phyloP scores from a whole-genome alignment of 2,113 vertebrate species.

The Mirounga angustirostris region DNA sequence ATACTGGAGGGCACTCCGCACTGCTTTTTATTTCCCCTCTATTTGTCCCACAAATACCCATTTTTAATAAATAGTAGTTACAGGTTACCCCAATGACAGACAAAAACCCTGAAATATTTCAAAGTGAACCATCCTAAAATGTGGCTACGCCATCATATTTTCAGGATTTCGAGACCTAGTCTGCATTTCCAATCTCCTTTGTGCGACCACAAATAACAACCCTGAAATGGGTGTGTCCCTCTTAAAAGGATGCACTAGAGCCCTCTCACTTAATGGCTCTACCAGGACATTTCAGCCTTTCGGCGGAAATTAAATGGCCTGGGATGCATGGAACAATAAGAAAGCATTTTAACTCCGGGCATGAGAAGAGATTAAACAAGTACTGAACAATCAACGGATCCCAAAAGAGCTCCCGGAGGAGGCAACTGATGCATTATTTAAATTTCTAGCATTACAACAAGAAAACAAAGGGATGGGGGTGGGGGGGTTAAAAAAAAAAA shows the following conservation, averaged over 20 bases:
- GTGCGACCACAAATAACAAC: conserved; percentile 83
- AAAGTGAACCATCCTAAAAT: conserved; percentile 49
- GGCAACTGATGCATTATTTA: conserved; percentile 62
- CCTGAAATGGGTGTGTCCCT: conserved; percentile 89
- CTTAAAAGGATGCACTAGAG: conserved; percentile 74
- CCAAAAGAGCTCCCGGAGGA: conserved; percentile 52
- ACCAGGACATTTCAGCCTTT: conserved; percentile 52
- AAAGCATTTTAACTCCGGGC: conserved; percentile 32
- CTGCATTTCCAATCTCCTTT: conserved; percentile 83
- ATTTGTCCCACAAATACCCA: conserved; percentile 7
- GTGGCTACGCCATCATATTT: conserved; percentile 63
- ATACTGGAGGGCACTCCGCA: conserved; percentile 64
- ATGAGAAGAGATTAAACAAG: conserved; percentile 74
- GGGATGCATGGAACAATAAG: conserved; percentile 51
- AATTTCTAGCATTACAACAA: conserved; percentile 54
- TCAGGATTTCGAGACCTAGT: conserved; percentile 34
- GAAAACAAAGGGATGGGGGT: conserved; percentile 73
- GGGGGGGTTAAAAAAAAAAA: background rate
- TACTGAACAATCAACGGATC: conserved; percentile 1
- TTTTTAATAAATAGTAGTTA: conserved; percentile 55
- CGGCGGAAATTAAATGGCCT: background rate
- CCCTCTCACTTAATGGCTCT: conserved; percentile 62
- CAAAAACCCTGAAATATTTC: conserved; percentile 43
- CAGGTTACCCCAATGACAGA: conserved; percentile 53
- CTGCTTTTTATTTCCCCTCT: conserved; percentile 67